phyloP scores from a whole-genome alignment of 2,888 invertebrate genomes.

The Arctia plantaginis region DNA sequence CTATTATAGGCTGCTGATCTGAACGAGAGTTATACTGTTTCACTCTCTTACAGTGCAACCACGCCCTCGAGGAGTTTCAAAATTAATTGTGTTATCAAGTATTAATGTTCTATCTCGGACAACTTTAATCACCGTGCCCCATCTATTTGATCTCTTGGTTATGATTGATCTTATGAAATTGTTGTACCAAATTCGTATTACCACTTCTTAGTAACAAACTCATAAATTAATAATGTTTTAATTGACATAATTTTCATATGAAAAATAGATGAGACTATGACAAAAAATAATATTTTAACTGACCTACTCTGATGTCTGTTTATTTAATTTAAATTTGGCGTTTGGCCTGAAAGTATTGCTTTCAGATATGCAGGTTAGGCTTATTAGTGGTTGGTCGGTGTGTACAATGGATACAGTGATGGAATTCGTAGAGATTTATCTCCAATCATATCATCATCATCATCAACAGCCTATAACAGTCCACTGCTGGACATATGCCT shows the following conservation, averaged over 20 bases:
- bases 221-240: not conserved
- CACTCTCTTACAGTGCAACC: constrained; percentile 38
- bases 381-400: no score
- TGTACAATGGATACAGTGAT: no score
- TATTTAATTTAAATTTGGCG: no score
- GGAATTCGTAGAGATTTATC: no score
- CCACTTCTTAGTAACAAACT: not conserved
- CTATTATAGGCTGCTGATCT: no score
- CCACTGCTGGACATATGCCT: no score
- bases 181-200: not conserved
- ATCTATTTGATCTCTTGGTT: constrained; percentile 29
- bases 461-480: no score
- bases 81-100: constrained; percentile 86
- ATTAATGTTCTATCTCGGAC: constrained; percentile 80
- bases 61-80: constrained; percentile 52
- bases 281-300: no score
- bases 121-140: constrained; percentile 70
- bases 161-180: constrained; percentile 11
- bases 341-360: no score
- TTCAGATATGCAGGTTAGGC: no score
- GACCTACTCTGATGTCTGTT: no score
- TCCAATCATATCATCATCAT: no score
- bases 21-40: not conserved
- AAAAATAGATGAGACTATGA: not conserved
- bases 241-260: not conserved